These are phyloP conservation scores for Mactra quadrangularis DNA, from an alignment of 1,140 invertebrate species.

Conservation along the genomic window DNA sequence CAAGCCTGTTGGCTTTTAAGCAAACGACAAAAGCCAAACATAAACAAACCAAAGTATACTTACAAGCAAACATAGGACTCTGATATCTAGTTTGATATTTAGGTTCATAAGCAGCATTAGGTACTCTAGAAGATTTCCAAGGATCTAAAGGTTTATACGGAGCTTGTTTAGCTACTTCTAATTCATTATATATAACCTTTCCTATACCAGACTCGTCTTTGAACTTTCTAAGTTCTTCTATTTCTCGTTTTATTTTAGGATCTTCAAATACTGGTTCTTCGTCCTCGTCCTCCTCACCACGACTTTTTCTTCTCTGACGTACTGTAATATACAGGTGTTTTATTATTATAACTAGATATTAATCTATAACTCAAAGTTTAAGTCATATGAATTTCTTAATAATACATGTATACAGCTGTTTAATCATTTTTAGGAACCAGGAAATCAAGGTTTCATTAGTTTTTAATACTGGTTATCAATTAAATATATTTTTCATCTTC, in stretches of 20 bases:
- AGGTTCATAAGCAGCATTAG: slow-evolving; percentile 96
- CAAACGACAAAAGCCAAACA: no score
- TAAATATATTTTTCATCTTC: no score
- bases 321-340: no score
- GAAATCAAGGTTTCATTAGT: no score
- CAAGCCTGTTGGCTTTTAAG: no score
- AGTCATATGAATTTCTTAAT: no score
- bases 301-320: slow-evolving; percentile 73
- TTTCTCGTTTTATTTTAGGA: slow-evolving; percentile 81
- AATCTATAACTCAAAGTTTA: no score
- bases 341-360: no score
- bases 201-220: slow-evolving; percentile 84
- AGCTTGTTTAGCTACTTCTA: slow-evolving; percentile 95
- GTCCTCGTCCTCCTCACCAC: slow-evolving; percentile 92
- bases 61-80: slow-evolving; percentile 97
- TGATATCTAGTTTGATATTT: slow-evolving; percentile 95
- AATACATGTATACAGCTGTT: no score
- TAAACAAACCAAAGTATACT: no score
- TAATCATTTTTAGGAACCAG: no score
- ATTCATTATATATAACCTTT: slow-evolving; percentile 80
- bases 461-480: no score
- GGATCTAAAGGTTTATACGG: slow-evolving; percentile 92
- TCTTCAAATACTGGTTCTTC: slow-evolving; percentile 84
- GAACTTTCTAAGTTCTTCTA: slow-evolving; percentile 84
- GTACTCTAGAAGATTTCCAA: slow-evolving; percentile 97